These are phyloP conservation scores for Rotaria sp. DNA, from an alignment of 2,888 invertebrate genomes.

Conservation along the genomic window DNA sequence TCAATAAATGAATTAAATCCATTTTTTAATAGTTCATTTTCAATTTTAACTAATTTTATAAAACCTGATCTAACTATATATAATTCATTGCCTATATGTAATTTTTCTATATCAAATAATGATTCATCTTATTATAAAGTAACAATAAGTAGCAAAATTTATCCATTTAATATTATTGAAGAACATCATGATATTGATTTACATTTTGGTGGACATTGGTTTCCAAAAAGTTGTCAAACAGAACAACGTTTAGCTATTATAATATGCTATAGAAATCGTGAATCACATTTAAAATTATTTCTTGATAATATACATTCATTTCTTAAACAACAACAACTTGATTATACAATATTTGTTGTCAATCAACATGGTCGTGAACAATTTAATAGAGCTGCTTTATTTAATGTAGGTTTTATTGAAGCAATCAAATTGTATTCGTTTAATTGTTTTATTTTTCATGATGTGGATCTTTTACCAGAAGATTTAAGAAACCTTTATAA, in stretches of 20 bases:
- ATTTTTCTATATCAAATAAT: background rate
- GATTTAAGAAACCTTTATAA: conserved; percentile 80
- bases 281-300: conserved; percentile 8
- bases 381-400: conserved; percentile 87
- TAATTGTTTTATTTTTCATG: conserved; percentile 87
- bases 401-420: conserved; percentile 91
- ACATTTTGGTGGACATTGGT: background rate
- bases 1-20: background rate
- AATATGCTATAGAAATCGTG: conserved; percentile 20
- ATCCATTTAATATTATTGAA: background rate
- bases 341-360: conserved; percentile 29
- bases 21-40: background rate
- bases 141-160: background rate
- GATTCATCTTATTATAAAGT: background rate
- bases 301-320: conserved; percentile 27
- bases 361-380: conserved; percentile 55
- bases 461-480: conserved; percentile 85
- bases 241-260: conserved; percentile 7
- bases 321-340: conserved; percentile 8
- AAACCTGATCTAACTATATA: background rate
- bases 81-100: background rate
- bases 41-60: background rate
- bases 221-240: background rate
- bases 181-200: background rate
- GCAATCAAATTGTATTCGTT: conserved; percentile 67